A percentile compares a stretch with the other conserved stretches of the same genome.
phyloP scores from a whole-genome alignment of 2,113 vertebrate genomes.

The Mesitornis unicolor region DNA sequence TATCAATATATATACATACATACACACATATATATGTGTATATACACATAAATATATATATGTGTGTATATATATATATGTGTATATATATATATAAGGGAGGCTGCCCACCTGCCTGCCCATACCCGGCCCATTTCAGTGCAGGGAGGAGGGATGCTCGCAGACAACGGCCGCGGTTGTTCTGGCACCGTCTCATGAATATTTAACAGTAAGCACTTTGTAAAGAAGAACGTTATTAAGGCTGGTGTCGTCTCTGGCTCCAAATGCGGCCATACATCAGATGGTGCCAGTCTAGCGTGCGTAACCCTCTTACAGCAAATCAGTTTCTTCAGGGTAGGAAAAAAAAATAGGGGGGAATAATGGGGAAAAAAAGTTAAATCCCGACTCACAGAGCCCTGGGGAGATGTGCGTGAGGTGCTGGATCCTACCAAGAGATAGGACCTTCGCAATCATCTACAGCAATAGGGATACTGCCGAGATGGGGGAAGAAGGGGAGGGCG shows the following conservation, averaged over 20 bases:
- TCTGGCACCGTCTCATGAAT: slow-evolving; percentile 65
- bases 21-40: too few relatives aligned
- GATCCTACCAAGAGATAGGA: not conserved
- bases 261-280: slow-evolving; percentile 59
- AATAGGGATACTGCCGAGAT: not conserved
- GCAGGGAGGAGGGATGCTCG: not conserved
- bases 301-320: not conserved
- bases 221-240: slow-evolving; percentile 71
- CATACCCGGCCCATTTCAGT: not conserved
- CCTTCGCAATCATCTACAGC: not conserved
- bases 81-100: too few relatives aligned
- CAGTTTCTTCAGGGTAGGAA: not conserved
- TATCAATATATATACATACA: too few relatives aligned
- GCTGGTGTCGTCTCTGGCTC: slow-evolving; percentile 36
- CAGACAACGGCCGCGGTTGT: not conserved
- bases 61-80: too few relatives aligned
- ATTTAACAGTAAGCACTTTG: slow-evolving; percentile 71
- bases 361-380: not conserved
- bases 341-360: accelerated
- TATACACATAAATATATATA: too few relatives aligned
- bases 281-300: not conserved
- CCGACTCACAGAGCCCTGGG: not conserved
- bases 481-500: not conserved
- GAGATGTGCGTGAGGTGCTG: not conserved
- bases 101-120: not conserved